A percentile compares a stretch with the other conserved stretches of the same genome.
These are phyloP conservation scores for Xiphophorus couchianus DNA, from an alignment of 2,113 vertebrate genomes.

Conservation along the genomic window DNA sequence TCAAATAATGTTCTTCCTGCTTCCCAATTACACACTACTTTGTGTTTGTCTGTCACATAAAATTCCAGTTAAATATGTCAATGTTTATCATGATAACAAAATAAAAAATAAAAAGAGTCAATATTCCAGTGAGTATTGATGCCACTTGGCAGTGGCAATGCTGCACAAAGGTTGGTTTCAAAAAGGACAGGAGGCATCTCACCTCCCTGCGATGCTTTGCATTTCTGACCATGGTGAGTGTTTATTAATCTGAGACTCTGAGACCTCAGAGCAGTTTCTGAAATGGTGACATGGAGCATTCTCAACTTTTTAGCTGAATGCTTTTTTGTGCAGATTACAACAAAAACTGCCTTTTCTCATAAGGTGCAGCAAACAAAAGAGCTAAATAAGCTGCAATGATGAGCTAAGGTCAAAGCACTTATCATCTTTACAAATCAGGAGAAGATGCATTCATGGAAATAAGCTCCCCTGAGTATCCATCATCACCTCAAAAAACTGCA, in stretches of 20 bases:
- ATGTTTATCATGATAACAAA: not conserved
- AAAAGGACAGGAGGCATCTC: slow-evolving; percentile 67
- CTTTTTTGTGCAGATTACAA: slow-evolving; percentile 56
- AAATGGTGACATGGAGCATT: slow-evolving; percentile 38
- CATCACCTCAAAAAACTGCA: slow-evolving; percentile 89
- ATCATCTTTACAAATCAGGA: slow-evolving; percentile 78
- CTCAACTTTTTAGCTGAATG: slow-evolving; percentile 50
- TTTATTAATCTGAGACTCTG: slow-evolving; percentile 85
- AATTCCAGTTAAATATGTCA: not conserved
- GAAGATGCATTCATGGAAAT: slow-evolving; percentile 72
- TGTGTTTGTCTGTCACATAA: too few species aligned
- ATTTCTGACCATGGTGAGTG: slow-evolving; percentile 74
- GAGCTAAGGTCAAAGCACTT: slow-evolving; percentile 78
- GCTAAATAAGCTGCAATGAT: slow-evolving; percentile 77
- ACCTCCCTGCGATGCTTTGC: slow-evolving; percentile 60
- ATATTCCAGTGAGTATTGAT: not conserved
- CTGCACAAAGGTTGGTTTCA: slow-evolving; percentile 50
- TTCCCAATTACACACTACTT: too few species aligned
- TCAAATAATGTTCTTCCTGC: too few species aligned
- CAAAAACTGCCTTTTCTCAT: slow-evolving; percentile 33
- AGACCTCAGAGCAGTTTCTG: slow-evolving; percentile 72
- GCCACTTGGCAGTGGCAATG: not conserved
- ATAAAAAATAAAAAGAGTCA: too few species aligned
- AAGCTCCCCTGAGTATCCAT: slow-evolving; percentile 89
- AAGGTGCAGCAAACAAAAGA: slow-evolving; percentile 80